Base-by-base conservation (phyloP, 2,888 invertebrate genomes). In the Catotricha subobsoleta region DNA sequence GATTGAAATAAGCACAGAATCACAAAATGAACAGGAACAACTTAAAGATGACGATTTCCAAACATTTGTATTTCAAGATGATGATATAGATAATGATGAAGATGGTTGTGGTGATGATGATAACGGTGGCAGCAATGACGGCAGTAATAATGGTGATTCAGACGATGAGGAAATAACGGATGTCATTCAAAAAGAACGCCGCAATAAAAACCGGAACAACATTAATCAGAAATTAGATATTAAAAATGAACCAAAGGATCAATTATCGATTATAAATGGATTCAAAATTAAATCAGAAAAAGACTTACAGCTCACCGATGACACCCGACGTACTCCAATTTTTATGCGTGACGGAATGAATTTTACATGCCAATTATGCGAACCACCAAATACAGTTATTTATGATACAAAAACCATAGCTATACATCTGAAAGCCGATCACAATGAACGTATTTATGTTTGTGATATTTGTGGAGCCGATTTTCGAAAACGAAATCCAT, bases 381-480 rank as follows among this genome's bases (percentile, higher is more conserved):
- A 59, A 10, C 55, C 56, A 2, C 62, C 65, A 25, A 59, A 59
- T 23, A 54, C 56, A 7, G 50, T 53, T 19, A 49, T 53, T 19
- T 67, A 67, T 15, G 72, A 74, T 49, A 70, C 75, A 1, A 71
- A 71, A 45, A 54, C 60, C 0, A 74, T 78, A 44, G 68, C 71
- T 50, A 54, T 64, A 0, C 82, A 83, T 48, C 58, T 80, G 51
- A 73, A 71, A 52, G 50, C 52, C 0, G 56, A 49, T 0, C 83
- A 83, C 54, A 71, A 72, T 38, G 64, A 71, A 0, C 65, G 75
- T 0, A 52, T 79, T 2, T 79, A 80, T 53, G 71, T 81, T 39
- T 84, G 83, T 48, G 73, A 73, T 44, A 59, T 74, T 5, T 83
- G 83, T 52, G 76, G 76, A 0, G 61, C 65, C 19, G 72, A 76